A percentile compares a stretch with the other conserved stretches of the same genome.
Evolutionary conservation across 2,797 vertebrate species (phyloP).

Genomic region (Phoeniculus purpureus): DNA sequence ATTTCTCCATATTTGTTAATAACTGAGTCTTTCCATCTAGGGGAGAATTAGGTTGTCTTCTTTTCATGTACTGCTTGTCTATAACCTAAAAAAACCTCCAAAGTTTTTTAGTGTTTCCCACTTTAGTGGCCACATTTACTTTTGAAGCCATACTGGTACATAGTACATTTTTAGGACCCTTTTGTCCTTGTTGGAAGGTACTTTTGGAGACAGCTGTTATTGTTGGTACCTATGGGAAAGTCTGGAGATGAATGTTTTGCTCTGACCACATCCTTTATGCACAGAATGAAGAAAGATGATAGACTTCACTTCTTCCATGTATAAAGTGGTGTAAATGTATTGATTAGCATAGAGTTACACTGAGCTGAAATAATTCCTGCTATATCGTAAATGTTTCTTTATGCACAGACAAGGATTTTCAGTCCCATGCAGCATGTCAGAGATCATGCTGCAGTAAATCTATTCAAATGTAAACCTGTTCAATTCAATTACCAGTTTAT

Average conservation of each 20-base stretch:
- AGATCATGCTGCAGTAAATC: slow-evolving; percentile 80
- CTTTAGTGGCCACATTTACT: background rate
- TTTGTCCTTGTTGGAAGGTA: background rate
- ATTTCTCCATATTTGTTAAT: background rate
- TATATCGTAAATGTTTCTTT: slow-evolving; percentile 68
- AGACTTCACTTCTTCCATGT: background rate
- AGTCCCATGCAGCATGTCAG: slow-evolving; percentile 75
- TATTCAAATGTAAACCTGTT: slow-evolving; percentile 86
- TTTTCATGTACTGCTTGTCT: background rate
- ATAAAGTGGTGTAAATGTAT: slow-evolving; percentile 6
- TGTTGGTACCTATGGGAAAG: background rate
- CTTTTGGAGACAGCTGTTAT: background rate
- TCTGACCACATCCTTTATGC: background rate
- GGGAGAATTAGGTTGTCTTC: background rate
- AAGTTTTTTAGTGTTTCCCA: background rate
- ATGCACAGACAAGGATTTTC: slow-evolving; percentile 69
- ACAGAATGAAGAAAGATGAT: background rate
- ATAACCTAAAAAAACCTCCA: background rate
- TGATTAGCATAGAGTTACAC: background rate
- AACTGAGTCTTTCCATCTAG: background rate
- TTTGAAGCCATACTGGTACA: background rate
- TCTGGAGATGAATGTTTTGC: background rate
- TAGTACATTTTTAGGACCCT: background rate
- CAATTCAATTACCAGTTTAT: slow-evolving; percentile 84
- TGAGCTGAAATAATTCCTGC: background rate